phyloP scores from a whole-genome alignment of 2,888 invertebrate species.

The Druceiella hillmani region DNA sequence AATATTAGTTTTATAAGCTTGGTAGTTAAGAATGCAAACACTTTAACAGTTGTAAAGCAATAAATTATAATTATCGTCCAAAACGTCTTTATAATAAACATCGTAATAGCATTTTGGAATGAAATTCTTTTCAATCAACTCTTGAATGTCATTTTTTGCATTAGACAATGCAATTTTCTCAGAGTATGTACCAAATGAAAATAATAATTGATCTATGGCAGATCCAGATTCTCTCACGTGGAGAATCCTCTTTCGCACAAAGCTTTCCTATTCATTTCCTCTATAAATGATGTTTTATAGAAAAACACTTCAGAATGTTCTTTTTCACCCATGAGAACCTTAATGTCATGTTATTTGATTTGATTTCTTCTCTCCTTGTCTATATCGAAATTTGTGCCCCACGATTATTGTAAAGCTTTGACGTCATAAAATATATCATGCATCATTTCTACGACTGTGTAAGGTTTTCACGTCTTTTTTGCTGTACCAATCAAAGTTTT shows the following conservation, averaged over 20 bases:
- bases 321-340: too few relatives aligned
- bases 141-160: slow-evolving; percentile 14
- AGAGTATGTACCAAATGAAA: too few relatives aligned
- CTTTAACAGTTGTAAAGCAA: slow-evolving; percentile 3
- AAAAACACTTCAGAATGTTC: too few relatives aligned
- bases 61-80: slow-evolving; percentile 2
- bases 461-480: slow-evolving; percentile 21
- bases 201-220: too few relatives aligned
- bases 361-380: too few relatives aligned
- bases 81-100: slow-evolving; percentile 5
- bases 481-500: slow-evolving; percentile 20
- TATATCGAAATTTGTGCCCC: slow-evolving; percentile 19
- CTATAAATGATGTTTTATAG: too few relatives aligned
- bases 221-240: too few relatives aligned
- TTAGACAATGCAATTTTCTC: slow-evolving; percentile 4
- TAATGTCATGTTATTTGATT: too few relatives aligned
- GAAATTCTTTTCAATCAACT: slow-evolving; percentile 16
- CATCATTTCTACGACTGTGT: too few relatives aligned
- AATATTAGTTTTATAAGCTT: too few relatives aligned
- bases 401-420: slow-evolving; percentile 19
- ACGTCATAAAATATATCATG: slow-evolving; percentile 13
- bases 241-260: too few relatives aligned
- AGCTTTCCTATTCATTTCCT: too few relatives aligned
- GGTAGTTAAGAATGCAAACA: slow-evolving; percentile 1
- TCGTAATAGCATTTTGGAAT: slow-evolving; percentile 16